Conservation (phyloP, 37 sponge, comb jelly and placozoan genomes). For the Beroe forskalii region DNA sequence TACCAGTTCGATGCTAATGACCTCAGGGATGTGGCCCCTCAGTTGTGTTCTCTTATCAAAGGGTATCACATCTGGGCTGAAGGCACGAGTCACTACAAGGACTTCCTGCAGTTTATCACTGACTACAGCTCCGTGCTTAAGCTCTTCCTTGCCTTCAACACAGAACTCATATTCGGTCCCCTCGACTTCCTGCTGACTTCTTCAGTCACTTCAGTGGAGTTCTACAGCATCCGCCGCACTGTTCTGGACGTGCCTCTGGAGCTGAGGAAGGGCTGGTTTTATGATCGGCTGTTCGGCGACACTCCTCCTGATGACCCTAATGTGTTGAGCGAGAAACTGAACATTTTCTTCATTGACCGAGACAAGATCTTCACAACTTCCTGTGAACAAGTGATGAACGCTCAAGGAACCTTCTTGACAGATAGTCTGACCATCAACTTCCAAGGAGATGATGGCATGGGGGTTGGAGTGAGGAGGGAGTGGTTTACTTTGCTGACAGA, state of each 20-base stretch:
- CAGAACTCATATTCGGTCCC: slow-evolving; percentile 46
- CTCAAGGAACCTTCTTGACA: neutral
- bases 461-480: slow-evolving; percentile 39
- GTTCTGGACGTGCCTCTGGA: slow-evolving; percentile 47
- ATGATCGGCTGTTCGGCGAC: slow-evolving; percentile 10
- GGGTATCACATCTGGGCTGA: slow-evolving; percentile 46
- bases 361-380: slow-evolving; percentile 49
- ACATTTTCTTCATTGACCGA: slow-evolving; percentile 61
- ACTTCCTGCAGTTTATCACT: neutral
- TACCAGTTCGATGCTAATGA: slow-evolving; percentile 35
- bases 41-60: slow-evolving; percentile 51
- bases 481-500: slow-evolving; percentile 62
- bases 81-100: slow-evolving; percentile 5
- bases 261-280: slow-evolving; percentile 40
- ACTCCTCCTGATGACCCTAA: slow-evolving; percentile 36
- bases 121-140: slow-evolving; percentile 42
- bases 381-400: slow-evolving; percentile 61
- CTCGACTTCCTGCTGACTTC: slow-evolving; percentile 32
- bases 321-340: slow-evolving; percentile 41
- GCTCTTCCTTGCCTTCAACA: slow-evolving; percentile 55
- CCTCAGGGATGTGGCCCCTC: slow-evolving; percentile 29
- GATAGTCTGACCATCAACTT: slow-evolving; percentile 55
- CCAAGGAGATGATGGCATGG: slow-evolving; percentile 57
- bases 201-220: neutral
- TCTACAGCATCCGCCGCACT: neutral